Evolutionary conservation across 1,140 invertebrate species (phyloP).

Genomic region (Camponotus floridanus): DNA sequence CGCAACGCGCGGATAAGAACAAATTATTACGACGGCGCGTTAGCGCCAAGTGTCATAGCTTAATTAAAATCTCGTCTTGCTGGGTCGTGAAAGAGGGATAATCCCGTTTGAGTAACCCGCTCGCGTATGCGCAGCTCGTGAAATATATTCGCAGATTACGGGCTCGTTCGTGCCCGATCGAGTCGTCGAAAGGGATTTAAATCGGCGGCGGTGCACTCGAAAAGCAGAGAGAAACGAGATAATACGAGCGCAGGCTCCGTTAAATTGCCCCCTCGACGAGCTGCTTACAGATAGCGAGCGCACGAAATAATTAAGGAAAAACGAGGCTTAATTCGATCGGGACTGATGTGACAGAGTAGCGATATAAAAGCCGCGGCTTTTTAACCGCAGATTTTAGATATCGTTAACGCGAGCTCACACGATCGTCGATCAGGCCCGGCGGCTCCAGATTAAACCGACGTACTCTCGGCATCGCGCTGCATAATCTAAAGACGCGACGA

Average conservation of each 20-base stretch:
- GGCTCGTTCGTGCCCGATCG: slow-evolving; percentile 33
- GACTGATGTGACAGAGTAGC: slow-evolving; percentile 29
- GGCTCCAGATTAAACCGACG: slow-evolving; percentile 17
- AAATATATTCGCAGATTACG: slow-evolving; percentile 61
- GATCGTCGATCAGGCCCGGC: slow-evolving; percentile 45
- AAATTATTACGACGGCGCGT: slow-evolving; percentile 73
- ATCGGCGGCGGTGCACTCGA: slow-evolving; percentile 40
- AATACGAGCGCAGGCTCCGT: slow-evolving; percentile 46
- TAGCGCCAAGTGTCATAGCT: slow-evolving; percentile 70
- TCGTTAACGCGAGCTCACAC: slow-evolving; percentile 60
- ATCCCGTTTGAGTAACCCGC: slow-evolving; percentile 66
- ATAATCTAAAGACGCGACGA: not conserved
- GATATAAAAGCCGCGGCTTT: slow-evolving; percentile 57
- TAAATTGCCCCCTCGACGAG: slow-evolving; percentile 68
- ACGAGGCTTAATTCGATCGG: slow-evolving; percentile 70
- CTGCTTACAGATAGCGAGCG: slow-evolving; percentile 64
- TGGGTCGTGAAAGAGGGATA: slow-evolving; percentile 61
- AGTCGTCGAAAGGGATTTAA: slow-evolving; percentile 66
- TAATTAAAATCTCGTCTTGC: slow-evolving; percentile 72
- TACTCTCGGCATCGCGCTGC: not conserved
- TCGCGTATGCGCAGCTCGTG: slow-evolving; percentile 46
- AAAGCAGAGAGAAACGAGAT: slow-evolving; percentile 50
- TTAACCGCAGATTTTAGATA: slow-evolving; percentile 77
- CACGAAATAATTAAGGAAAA: slow-evolving; percentile 77
- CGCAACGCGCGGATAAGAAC: slow-evolving; percentile 73